Evolutionary conservation across 2,888 invertebrate genomes (phyloP).

Genomic region (Drosophila anomelani): DNA sequence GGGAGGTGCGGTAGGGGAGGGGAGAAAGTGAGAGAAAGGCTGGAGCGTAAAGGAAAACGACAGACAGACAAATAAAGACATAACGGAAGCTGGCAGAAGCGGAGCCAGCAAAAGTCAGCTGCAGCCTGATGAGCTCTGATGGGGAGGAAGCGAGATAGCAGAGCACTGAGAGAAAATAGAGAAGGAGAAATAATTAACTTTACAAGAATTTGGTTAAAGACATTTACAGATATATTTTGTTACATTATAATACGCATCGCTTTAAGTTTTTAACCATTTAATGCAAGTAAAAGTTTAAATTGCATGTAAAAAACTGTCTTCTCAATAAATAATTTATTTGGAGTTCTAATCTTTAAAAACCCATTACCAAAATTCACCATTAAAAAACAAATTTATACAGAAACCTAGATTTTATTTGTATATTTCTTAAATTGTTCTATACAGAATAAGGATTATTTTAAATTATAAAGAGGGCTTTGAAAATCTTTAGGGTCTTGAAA

Average conservation of each 20-base stretch:
- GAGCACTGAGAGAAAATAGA: conserved; percentile 16
- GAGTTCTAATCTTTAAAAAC: too few relatives aligned
- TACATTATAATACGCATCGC: not conserved
- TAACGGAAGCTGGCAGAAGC: conserved; percentile 71
- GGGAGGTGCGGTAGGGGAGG: conserved; percentile 8
- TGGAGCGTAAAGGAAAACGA: conserved; percentile 27
- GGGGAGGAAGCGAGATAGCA: conserved; percentile 17
- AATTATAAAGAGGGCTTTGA: too few relatives aligned
- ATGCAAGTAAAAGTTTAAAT: not conserved
- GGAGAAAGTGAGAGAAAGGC: conserved; percentile 1
- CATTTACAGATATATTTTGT: not conserved
- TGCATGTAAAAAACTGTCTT: too few relatives aligned
- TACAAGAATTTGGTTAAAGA: not conserved
- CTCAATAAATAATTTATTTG: not conserved
- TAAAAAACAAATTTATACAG: not conserved
- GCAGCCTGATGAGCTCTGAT: conserved; percentile 42
- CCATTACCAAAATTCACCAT: too few relatives aligned
- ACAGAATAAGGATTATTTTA: too few relatives aligned
- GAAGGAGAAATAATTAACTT: too few relatives aligned
- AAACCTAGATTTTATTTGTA: too few relatives aligned
- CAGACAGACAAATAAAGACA: conserved; percentile 74
- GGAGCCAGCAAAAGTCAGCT: conserved; percentile 54
- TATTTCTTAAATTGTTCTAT: too few relatives aligned
- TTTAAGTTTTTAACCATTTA: not conserved
- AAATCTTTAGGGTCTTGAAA: too few relatives aligned